Percentiles rank a stretch among this genome's conserved stretches.
These are phyloP conservation scores for Carcina quercana DNA, from an alignment of 2,888 invertebrate genomes.

Conservation along the genomic window DNA sequence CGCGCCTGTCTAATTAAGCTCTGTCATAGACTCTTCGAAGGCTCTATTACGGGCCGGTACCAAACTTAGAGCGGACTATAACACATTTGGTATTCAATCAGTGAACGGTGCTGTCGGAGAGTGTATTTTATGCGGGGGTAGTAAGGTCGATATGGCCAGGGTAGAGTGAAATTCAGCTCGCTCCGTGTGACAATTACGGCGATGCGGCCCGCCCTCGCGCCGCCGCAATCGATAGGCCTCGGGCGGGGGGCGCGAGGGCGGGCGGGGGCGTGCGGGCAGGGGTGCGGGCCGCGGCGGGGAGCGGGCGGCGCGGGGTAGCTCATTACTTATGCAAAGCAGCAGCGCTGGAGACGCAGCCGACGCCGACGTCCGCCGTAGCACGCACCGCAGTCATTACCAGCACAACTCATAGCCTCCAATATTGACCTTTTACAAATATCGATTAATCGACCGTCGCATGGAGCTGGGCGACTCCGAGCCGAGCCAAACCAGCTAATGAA, in stretches of 20 bases:
- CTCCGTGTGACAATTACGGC: slow-evolving; percentile 73
- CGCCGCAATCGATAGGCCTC: slow-evolving; percentile 81
- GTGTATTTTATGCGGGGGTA: slow-evolving; percentile 50
- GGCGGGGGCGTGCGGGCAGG: slow-evolving; percentile 27
- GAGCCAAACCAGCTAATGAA: slow-evolving; percentile 10
- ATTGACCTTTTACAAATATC: slow-evolving; percentile 30
- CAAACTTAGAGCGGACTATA: slow-evolving; percentile 69
- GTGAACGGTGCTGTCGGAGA: slow-evolving; percentile 32
- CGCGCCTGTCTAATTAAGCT: slow-evolving; percentile 73
- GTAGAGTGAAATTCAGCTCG: slow-evolving; percentile 54
- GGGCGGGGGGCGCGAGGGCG: slow-evolving; percentile 70
- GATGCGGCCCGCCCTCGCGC: slow-evolving; percentile 74
- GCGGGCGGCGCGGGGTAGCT: slow-evolving; percentile 6
- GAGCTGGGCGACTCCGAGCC: neutral
- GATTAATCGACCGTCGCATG: slow-evolving; percentile 27
- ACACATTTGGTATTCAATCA: slow-evolving; percentile 66
- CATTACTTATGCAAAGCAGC: slow-evolving; percentile 73
- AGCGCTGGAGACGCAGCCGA: slow-evolving; percentile 29
- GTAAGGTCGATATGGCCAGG: slow-evolving; percentile 60
- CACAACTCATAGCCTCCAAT: slow-evolving; percentile 16
- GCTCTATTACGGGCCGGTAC: slow-evolving; percentile 70
- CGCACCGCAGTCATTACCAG: slow-evolving; percentile 14
- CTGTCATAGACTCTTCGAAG: slow-evolving; percentile 73
- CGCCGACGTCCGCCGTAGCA: slow-evolving; percentile 18
- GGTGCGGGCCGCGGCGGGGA: slow-evolving; percentile 35